phyloP scores from a whole-genome alignment of 2,888 invertebrate genomes.

The Nephrotoma flavescens region DNA sequence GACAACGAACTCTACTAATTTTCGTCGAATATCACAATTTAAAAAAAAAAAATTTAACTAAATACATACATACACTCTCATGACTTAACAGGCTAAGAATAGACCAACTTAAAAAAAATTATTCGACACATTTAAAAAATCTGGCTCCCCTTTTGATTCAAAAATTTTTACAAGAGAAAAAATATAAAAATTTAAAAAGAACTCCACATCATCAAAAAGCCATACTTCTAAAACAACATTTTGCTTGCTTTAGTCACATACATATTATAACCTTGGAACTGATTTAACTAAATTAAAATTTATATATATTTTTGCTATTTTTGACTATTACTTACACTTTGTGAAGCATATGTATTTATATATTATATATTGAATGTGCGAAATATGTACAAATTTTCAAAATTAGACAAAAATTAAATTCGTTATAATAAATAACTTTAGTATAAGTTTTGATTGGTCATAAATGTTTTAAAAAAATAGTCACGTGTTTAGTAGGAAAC shows the following conservation, averaged over 20 bases:
- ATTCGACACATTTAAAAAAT: background rate
- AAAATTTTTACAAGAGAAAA: background rate
- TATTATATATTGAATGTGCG: background rate
- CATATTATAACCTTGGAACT: background rate
- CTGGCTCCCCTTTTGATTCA: background rate
- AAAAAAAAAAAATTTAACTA: background rate
- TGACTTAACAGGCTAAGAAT: background rate
- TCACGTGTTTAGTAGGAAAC: background rate
- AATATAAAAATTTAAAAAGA: background rate
- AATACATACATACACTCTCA: background rate
- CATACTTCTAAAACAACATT: background rate
- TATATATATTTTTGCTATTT: background rate
- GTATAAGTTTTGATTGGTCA: background rate
- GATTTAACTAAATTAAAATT: background rate
- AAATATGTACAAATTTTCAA: background rate
- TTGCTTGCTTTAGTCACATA: background rate
- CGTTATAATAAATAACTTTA: background rate
- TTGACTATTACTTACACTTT: background rate
- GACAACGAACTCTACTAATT: background rate
- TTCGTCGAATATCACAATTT: background rate
- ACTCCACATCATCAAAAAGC: background rate
- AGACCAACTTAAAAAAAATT: background rate
- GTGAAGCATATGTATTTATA: background rate
- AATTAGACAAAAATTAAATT: background rate
- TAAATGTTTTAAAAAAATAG: background rate